Base-by-base conservation (phyloP, 2,797 vertebrate genomes). In the Alcedo atthis region DNA sequence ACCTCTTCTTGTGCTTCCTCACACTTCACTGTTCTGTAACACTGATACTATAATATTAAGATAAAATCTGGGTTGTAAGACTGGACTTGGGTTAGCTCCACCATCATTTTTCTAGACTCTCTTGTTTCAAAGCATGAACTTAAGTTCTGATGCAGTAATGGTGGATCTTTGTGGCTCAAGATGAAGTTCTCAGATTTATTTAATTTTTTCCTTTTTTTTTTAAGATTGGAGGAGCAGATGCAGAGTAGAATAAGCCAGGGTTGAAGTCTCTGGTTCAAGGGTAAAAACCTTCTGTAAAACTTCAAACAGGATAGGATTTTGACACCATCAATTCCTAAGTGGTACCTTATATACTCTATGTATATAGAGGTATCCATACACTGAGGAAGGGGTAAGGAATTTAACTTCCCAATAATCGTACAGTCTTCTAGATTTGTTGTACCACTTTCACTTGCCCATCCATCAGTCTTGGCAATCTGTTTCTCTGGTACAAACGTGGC, bases 401-500 rank as follows among this genome's bases (percentile, higher is more conserved):
- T 40, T 6, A 6, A 20, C 21, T 30, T 28, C 8, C 26, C 63
- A 2, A 3, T 2, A 33, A 2, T 48, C 32, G 62, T 45, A 7
- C 15, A 26, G 8, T 57, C 25, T 45, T 64, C 25, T 18, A 26
- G 22, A 9, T 6, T 12, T 5, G 12, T 20, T 48, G n/a, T 7
- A 4, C 8, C 20, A 4, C 28, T 46, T 73, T 20, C 5, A 22
- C 16, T 46, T 51, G 42, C 19, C 75, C 20, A 40, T 13, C 43
- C 46, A 1, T 6, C 20, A 26, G 0, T 2, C 24, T 18, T 1
- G 0, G 62, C 28, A 54, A 28, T 20, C 48, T 43, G 16, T 12
- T 21, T 3, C 61, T 15, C 30, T 15, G 30, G 32, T 33, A 9
- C 43, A 2, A 8, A 4, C 6, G 7, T 1, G 7, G 28, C 51